Evolutionary conservation across 2,888 invertebrate genomes (phyloP), one percentile per base, ranked within the genome.

Genomic region (Pteria penguin): DNA sequence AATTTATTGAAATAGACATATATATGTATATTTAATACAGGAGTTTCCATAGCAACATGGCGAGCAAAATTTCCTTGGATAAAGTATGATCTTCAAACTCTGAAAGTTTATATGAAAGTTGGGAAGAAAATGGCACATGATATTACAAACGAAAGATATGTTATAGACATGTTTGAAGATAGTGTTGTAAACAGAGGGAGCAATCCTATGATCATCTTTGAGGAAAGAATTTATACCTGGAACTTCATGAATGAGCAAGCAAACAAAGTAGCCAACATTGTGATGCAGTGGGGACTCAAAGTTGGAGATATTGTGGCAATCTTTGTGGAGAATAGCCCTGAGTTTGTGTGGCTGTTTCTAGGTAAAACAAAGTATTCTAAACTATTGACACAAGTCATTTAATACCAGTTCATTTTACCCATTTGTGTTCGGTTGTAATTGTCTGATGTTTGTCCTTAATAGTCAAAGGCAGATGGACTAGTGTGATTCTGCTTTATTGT

Each of bases 321-420:
- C 8, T 78, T 89, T 79, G 82, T 88, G n/a, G 68, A 82, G 62
- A 91, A 90, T 79, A 85, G 86, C 31, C 90, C 91, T 29, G 83
- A 85, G 0, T 90, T 90, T 72, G 75, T 90, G 1, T 90, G 90
- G 90, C 89, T 87, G n/a, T 86, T 87, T 77, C 69, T 88, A 62
- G 90, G 90, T 90, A 79, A 79, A 83, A n/a, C n/a, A n/a, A n/a
- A n/a, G n/a, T n/a, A n/a, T n/a, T n/a, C n/a, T n/a, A n/a, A n/a
- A n/a, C n/a, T n/a, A n/a, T n/a, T n/a, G n/a, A n/a, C n/a, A n/a
- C n/a, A n/a, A n/a, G n/a, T n/a, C n/a, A n/a, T n/a, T n/a, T n/a
- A n/a, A n/a, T n/a, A n/a, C n/a, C n/a, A n/a, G n/a, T n/a, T n/a
- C n/a, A n/a, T n/a, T n/a, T n/a, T n/a, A n/a, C n/a, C n/a, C n/a